Base-by-base conservation (phyloP, 1,140 invertebrate species). In the Mycetomoellerius zeteki region DNA sequence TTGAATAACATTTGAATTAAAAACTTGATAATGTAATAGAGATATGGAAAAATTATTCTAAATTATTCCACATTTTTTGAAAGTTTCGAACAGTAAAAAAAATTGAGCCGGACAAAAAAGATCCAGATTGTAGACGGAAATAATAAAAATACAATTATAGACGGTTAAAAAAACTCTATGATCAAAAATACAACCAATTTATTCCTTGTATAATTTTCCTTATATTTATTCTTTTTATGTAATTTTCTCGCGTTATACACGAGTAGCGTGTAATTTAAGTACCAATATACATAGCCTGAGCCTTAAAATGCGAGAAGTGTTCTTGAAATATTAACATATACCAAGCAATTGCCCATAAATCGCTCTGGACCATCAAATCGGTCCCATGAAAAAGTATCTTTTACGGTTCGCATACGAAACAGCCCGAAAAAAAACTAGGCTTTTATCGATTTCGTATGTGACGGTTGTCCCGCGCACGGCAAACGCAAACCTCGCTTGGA, bases 371-470 rank as follows among this genome's bases (percentile, higher is more conserved):
- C 19, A 84, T 60, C 80, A 75, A 37, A 50, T 19, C 37, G 16
- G 24, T 16, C 12, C 24, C 16, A 58, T 62, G 10, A 73, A 84
- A 73, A 84, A 73, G 52, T 58, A 73, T 73, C 8, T 12, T 47
- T 75, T 16, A 54, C 21, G 52, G 21, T 6, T 71, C 21, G 16
- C 54, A 52, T 50, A 80, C 33, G 33, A 81, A 19, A 24, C 19
- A n/a, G 37, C 16, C 12, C 21, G 4, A 10, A 69, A 58, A 71
- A 71, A 67, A 67, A 69, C 37, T 43, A 69, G 6, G 1, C 54
- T 73, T 43, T 2, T 62, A 84, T 84, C 54, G 80, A 84, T 84
- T 54, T 84, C 14, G 69, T 27, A 50, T 19, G 69, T 60, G 80
- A 84, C 54, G 54, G 37, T 27, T 82, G 69, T 84, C 69, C 37